Conservation (phyloP, 2,888 invertebrate species). For the Drosophila monieri region DNA sequence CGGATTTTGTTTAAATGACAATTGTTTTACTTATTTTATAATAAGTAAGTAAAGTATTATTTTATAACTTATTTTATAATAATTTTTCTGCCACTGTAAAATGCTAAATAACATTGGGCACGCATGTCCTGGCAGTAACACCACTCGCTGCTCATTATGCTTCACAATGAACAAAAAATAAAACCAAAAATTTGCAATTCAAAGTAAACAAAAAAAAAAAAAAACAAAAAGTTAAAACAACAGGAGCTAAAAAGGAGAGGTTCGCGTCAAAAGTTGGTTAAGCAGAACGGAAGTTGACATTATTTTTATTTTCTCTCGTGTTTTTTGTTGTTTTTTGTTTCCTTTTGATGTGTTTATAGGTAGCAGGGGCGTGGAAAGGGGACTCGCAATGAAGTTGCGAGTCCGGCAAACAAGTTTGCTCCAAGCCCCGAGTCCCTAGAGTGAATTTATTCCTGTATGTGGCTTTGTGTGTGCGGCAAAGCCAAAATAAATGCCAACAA, state of each 20-base stretch:
- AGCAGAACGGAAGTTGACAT: constrained; percentile 69
- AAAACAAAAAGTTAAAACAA: constrained; percentile 35
- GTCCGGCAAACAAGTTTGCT: constrained; percentile 43
- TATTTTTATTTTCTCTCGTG: constrained; percentile 57
- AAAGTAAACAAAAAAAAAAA: constrained; percentile 25
- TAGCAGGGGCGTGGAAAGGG: not conserved
- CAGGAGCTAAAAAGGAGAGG: constrained; percentile 9
- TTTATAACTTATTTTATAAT: no score
- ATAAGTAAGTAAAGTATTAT: no score
- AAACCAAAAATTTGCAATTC: constrained; percentile 48
- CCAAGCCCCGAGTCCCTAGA: constrained; percentile 4
- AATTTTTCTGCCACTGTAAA: constrained; percentile 6
- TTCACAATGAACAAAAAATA: constrained; percentile 43
- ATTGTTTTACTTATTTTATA: no score
- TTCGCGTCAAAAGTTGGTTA: constrained; percentile 44
- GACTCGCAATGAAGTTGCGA: constrained; percentile 14
- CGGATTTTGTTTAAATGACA: no score
- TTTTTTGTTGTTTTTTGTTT: constrained; percentile 28
- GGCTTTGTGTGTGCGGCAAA: constrained; percentile 24
- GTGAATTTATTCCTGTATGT: constrained; percentile 20
- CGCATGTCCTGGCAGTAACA: constrained; percentile 44
- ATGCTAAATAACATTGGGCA: constrained; percentile 52
- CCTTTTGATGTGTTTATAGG: constrained; percentile 18
- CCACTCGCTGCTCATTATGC: constrained; percentile 45
- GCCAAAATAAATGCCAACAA: constrained; percentile 77